A percentile compares a stretch with the other conserved stretches of the same genome.
Evolutionary conservation across 1,140 invertebrate species (phyloP).

Genomic region (Lepidurus packardi): DNA sequence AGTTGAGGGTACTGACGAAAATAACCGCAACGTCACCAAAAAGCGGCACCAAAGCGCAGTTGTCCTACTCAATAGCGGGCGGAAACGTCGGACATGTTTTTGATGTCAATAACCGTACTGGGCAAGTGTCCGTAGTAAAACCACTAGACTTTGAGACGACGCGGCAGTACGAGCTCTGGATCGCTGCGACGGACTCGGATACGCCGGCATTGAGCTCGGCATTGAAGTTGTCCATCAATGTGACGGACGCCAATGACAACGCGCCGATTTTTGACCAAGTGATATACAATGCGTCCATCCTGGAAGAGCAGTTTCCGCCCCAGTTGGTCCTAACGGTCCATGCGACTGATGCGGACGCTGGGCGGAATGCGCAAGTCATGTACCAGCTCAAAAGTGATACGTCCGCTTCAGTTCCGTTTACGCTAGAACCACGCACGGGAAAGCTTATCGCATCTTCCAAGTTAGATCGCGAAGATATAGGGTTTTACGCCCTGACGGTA

Average conservation of each 20-base stretch:
- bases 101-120: slow-evolving; percentile 67
- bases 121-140: slow-evolving; percentile 66
- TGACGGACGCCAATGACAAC: slow-evolving; percentile 89
- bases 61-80: slow-evolving; percentile 79
- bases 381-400: slow-evolving; percentile 61
- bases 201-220: slow-evolving; percentile 66
- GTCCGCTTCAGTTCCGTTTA: slow-evolving; percentile 65
- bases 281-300: slow-evolving; percentile 74
- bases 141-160: slow-evolving; percentile 84
- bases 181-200: slow-evolving; percentile 81
- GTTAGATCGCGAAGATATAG: slow-evolving; percentile 82
- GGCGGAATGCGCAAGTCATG: slow-evolving; percentile 73
- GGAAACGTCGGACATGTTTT: slow-evolving; percentile 83
- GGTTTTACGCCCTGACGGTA: slow-evolving; percentile 73
- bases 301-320: slow-evolving; percentile 79
- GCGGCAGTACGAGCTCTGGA: slow-evolving; percentile 80
- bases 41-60: slow-evolving; percentile 56
- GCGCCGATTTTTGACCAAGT: slow-evolving; percentile 69
- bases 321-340: slow-evolving; percentile 66
- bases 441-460: slow-evolving; percentile 75
- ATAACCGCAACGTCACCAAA: slow-evolving; percentile 54
- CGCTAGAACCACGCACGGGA: slow-evolving; percentile 70
- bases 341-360: slow-evolving; percentile 80
- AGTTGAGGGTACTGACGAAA: slow-evolving; percentile 43
- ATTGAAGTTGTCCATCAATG: slow-evolving; percentile 66